Percentiles rank a stretch among this genome's conserved stretches.
phyloP scores from a whole-genome alignment of 2,113 vertebrate genomes.

The Erythrolamprus reginae region DNA sequence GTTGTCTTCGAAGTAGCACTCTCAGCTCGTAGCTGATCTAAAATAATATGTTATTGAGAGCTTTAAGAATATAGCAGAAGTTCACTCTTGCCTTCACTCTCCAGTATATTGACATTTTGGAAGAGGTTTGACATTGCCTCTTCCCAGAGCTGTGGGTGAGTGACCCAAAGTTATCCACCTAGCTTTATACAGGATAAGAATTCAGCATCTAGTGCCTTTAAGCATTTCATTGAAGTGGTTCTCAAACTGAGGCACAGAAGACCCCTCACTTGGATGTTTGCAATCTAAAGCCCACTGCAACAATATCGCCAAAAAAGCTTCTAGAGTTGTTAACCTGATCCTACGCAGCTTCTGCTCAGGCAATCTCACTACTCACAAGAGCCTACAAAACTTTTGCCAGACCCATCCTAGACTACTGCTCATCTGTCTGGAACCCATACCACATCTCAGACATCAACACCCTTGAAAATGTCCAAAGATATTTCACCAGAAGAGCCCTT shows the following conservation, averaged over 20 bases:
- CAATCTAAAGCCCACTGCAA: no score
- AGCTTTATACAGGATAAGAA: neutral
- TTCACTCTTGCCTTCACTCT: neutral
- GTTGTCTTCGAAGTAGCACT: neutral
- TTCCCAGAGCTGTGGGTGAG: neutral
- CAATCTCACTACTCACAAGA: no score
- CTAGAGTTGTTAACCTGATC: no score
- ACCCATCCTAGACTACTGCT: no score
- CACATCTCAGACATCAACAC: no score
- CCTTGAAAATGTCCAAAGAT: no score
- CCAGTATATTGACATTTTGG: neutral
- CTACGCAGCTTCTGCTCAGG: no score
- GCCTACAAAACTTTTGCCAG: no score
- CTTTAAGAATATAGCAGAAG: neutral
- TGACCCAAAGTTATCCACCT: neutral
- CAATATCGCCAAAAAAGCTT: no score
- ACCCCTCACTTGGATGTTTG: neutral
- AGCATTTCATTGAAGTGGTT: neutral
- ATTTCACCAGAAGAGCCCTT: no score
- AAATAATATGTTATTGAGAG: neutral
- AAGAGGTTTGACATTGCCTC: neutral
- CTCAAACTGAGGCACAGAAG: neutral
- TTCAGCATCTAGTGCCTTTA: neutral
- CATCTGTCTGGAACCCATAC: no score
- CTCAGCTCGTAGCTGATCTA: neutral